Conservation (phyloP, 1,140 invertebrate species). For the Drosophila insularis region DNA sequence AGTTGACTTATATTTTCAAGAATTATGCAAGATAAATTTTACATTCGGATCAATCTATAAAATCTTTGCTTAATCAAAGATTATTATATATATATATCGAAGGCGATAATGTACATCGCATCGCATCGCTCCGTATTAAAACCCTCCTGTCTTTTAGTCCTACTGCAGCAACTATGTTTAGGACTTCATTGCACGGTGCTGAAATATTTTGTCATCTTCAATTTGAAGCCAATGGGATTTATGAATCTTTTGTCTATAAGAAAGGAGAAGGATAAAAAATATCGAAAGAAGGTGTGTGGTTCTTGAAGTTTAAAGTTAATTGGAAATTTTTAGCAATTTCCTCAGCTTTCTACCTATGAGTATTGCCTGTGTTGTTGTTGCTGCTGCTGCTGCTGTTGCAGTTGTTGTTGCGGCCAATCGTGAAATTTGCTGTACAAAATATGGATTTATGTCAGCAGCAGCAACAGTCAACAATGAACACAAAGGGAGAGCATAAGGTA, state of each 20-base stretch:
- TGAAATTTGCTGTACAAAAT: conserved; percentile 74
- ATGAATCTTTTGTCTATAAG: conserved; percentile 42
- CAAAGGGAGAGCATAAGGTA: not conserved
- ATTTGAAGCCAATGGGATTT: conserved; percentile 63
- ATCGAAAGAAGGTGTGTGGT: conserved; percentile 7
- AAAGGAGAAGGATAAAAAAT: not conserved
- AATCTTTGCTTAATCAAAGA: too few relatives aligned
- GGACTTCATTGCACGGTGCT: not conserved
- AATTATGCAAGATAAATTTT: too few relatives aligned
- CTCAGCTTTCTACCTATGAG: conserved; percentile 41
- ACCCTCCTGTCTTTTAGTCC: not conserved
- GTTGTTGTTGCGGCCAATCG: conserved; percentile 56
- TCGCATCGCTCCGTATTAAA: too few relatives aligned
- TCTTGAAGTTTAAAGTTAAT: conserved; percentile 71
- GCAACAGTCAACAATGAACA: conserved; percentile 1
- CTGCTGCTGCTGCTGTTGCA: not conserved
- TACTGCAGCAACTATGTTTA: not conserved
- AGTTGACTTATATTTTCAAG: too few relatives aligned
- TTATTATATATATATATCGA: too few relatives aligned
- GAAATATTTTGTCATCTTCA: conserved; percentile 76
- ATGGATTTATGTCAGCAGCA: conserved; percentile 75
- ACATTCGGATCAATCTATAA: too few relatives aligned
- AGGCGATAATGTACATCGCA: too few relatives aligned
- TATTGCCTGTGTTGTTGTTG: conserved; percentile 6
- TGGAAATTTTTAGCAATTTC: conserved; percentile 76